These are phyloP conservation scores for Camponotus pennsylvanicus DNA, from an alignment of 1,140 invertebrate genomes.

Conservation along the genomic window DNA sequence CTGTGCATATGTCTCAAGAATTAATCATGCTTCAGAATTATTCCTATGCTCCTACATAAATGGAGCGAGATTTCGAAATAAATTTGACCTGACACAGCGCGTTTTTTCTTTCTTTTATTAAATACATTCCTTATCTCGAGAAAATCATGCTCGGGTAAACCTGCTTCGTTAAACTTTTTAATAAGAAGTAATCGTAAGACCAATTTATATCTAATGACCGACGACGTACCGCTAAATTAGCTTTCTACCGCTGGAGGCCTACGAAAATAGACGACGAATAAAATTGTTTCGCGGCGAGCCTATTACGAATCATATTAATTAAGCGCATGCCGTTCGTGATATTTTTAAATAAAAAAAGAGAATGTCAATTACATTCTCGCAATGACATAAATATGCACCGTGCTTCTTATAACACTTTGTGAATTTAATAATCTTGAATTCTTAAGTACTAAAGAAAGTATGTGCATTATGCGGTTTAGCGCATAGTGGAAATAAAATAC, in stretches of 20 bases:
- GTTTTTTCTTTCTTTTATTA: neutral
- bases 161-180: neutral
- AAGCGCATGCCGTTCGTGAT: neutral
- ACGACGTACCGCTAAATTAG: constrained; percentile 28
- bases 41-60: neutral
- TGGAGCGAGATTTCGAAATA: constrained; percentile 2
- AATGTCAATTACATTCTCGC: constrained; percentile 5
- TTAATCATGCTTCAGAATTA: neutral
- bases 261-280: constrained; percentile 27
- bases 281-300: constrained; percentile 25
- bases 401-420: neutral
- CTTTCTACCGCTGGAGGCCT: constrained; percentile 32
- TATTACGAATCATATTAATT: constrained; percentile 33
- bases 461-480: constrained; percentile 26
- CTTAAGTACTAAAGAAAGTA: neutral
- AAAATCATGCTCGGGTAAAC: constrained; percentile 8
- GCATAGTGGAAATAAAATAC: neutral
- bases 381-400: constrained; percentile 36
- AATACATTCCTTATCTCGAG: neutral
- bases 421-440: constrained; percentile 40
- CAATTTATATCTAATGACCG: neutral
- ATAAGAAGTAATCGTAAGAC: neutral
- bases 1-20: neutral
- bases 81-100: neutral
- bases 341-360: constrained; percentile 27